Evolutionary conservation across 2,888 invertebrate genomes (phyloP), one percentile per base, ranked within the genome.

Genomic region (Drosophila pegasa): DNA sequence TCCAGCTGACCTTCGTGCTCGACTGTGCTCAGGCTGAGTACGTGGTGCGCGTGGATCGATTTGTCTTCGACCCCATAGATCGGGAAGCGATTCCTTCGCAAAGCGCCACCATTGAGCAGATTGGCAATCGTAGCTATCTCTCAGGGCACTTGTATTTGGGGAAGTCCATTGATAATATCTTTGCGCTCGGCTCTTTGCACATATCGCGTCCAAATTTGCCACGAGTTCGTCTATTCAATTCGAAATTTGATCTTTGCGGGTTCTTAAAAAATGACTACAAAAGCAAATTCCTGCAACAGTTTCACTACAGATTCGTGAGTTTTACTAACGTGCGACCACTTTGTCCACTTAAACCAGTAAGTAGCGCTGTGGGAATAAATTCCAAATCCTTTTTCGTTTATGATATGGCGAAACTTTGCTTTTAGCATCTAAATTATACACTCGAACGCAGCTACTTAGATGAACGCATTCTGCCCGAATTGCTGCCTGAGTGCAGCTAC

Each of bases 361-460:
- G 81, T 75, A 16, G 22, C 27, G 18, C 2, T 14, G 5, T 14
- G 9, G 18, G 3, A 7, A n/a, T 5, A 3, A 35, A 9, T 10
- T 18, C 8, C 0, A 7, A 7, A 6, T 16, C 10, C 9, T 2
- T 10, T 27, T 27, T 43, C 16, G 14, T 16, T 10, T 16, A 25
- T n/a, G 25, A n/a, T n/a, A 25, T 25, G n/a, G n/a, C 9, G n/a
- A 16, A 43, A 16, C 27, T 10, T 18, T 20, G 2, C 25, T 40
- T n/a, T 40, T 40, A 82, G 87, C 56, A 86, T 20, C 52, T 78
- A 3, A 83, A 82, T 40, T 82, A 82, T 58, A 60, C 75, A 2
- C 47, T 80, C 2, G 33, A 48, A 3, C 69, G 80, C 1, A 69
- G 67, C 43, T 81, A 63, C 38, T 18, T 86, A 6, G 67, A 86